Percentiles rank a stretch among this genome's conserved stretches.
Evolutionary conservation across 1,140 invertebrate genomes (phyloP).

Genomic region (Charaxes varanes): DNA sequence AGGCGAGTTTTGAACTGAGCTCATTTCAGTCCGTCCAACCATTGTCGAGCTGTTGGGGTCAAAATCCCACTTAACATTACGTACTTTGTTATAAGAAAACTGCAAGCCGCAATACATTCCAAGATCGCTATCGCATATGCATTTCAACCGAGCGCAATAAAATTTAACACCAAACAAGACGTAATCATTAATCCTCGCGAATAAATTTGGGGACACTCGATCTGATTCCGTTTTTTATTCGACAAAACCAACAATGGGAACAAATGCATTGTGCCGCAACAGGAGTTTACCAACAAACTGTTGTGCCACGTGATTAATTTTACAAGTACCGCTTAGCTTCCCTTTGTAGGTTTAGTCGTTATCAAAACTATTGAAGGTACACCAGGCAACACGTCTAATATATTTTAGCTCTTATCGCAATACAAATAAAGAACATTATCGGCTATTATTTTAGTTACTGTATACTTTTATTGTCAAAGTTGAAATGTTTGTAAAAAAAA

Average conservation of each 20-base stretch:
- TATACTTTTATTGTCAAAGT: background rate
- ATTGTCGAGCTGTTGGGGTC: too few relatives aligned
- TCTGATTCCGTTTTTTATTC: constrained; percentile 11
- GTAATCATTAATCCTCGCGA: constrained; percentile 13
- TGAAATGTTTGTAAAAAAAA: background rate
- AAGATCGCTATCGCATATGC: too few relatives aligned
- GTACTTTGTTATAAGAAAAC: too few relatives aligned
- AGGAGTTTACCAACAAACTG: constrained; percentile 54
- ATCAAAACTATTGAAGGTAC: constrained; percentile 4
- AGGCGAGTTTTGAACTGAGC: too few relatives aligned
- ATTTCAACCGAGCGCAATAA: constrained; percentile 5
- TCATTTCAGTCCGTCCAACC: too few relatives aligned
- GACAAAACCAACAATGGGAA: constrained; percentile 31
- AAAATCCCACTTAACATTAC: too few relatives aligned
- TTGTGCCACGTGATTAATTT: constrained; percentile 51
- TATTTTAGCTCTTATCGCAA: background rate
- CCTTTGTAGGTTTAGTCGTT: constrained; percentile 5
- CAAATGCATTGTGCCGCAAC: constrained; percentile 37
- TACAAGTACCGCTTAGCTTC: constrained; percentile 35
- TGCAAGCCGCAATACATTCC: too few relatives aligned
- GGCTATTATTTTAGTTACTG: background rate
- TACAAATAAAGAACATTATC: constrained; percentile 1
- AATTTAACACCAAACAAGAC: constrained; percentile 6
- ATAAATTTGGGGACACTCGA: constrained; percentile 10
- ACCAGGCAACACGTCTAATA: background rate